A percentile compares a stretch with the other conserved stretches of the same genome.
These are phyloP conservation scores for Petroica traversi DNA, from an alignment of 2,113 vertebrate species.

Conservation along the genomic window DNA sequence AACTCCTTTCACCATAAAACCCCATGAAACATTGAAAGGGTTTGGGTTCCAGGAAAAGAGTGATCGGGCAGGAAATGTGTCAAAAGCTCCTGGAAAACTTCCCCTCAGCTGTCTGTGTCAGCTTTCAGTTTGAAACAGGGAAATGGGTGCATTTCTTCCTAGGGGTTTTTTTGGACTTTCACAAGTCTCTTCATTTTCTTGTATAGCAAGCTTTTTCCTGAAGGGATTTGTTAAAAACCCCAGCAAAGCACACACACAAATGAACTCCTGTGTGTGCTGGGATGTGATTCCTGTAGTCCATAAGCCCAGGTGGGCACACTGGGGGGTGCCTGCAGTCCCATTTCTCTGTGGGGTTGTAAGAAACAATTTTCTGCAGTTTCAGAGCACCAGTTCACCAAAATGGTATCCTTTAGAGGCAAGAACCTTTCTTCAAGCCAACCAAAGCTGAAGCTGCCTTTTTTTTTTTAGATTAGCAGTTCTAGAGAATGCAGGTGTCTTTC, in stretches of 20 bases:
- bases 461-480: neutral
- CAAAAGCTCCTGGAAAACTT: neutral
- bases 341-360: too few species aligned
- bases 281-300: neutral
- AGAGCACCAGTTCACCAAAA: neutral
- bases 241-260: neutral
- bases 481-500: neutral
- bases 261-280: neutral
- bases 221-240: too few species aligned
- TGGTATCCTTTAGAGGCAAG: accelerated
- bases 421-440: accelerated
- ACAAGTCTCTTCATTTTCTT: neutral
- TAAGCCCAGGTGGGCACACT: neutral
- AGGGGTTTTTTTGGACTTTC: neutral
- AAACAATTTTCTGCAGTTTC: neutral
- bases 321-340: neutral
- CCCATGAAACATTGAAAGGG: neutral
- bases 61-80: neutral
- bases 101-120: accelerated
- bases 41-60: neutral
- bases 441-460: neutral
- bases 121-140: neutral
- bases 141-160: accelerated
- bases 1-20: neutral
- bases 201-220: neutral